Evolutionary conservation across 2,888 invertebrate genomes (phyloP).

Genomic region (Acrobasis consociella): DNA sequence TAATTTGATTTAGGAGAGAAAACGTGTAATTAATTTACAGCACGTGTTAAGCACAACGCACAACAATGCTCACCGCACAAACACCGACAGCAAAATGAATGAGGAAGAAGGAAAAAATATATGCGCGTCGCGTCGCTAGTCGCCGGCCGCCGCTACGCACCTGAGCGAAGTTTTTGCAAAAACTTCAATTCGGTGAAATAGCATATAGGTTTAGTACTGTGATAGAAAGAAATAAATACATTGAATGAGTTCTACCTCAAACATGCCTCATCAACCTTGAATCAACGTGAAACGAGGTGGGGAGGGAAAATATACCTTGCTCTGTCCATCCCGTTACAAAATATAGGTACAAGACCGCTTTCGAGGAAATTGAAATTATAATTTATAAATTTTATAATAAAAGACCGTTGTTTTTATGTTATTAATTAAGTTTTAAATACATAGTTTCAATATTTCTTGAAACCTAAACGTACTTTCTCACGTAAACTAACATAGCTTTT

Average conservation of each 20-base stretch:
- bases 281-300: slow-evolving; percentile 48
- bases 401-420: slow-evolving; percentile 8
- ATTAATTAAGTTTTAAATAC: neutral
- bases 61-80: slow-evolving; percentile 76
- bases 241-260: slow-evolving; percentile 40
- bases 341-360: slow-evolving; percentile 39
- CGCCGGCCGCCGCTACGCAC: slow-evolving; percentile 60
- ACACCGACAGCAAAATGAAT: slow-evolving; percentile 78
- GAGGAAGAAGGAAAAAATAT: slow-evolving; percentile 71
- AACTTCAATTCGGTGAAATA: slow-evolving; percentile 54
- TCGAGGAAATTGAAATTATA: slow-evolving; percentile 27
- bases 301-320: slow-evolving; percentile 61
- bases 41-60: slow-evolving; percentile 74
- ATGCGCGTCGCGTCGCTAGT: too few species aligned
- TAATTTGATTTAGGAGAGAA: slow-evolving; percentile 46
- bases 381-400: too few species aligned
- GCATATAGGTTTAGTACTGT: slow-evolving; percentile 30
- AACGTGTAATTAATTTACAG: slow-evolving; percentile 54
- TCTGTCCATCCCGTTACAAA: slow-evolving; percentile 61
- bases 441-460: too few species aligned
- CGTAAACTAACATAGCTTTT: too few species aligned
- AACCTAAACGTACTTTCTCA: too few species aligned
- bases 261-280: slow-evolving; percentile 60
- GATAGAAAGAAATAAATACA: slow-evolving; percentile 52
- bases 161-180: slow-evolving; percentile 57